These are phyloP conservation scores for Ptilonorhynchus violaceus DNA, from an alignment of 2,113 vertebrate genomes.

Conservation along the genomic window DNA sequence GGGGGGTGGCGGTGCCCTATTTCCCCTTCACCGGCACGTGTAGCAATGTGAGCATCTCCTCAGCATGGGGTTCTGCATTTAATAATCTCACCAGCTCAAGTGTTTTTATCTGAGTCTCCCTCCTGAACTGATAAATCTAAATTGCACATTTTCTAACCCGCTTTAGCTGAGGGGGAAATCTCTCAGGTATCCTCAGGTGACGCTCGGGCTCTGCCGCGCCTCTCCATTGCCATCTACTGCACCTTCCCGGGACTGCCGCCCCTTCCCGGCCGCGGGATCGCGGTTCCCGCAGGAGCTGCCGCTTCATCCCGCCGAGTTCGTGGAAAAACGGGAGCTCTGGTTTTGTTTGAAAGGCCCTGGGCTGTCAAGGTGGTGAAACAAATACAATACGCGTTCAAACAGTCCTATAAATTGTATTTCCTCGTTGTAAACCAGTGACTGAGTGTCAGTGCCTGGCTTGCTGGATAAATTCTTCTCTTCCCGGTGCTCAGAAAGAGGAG, in stretches of 20 bases:
- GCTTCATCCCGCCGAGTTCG: not conserved
- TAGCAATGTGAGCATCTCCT: constrained; percentile 27
- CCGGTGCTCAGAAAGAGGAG: not conserved
- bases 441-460: not conserved
- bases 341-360: not conserved
- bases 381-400: fast-evolving
- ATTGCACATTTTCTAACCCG: constrained; percentile 73
- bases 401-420: not conserved
- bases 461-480: not conserved
- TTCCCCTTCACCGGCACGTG: constrained; percentile 14
- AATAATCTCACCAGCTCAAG: constrained; percentile 71
- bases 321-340: not conserved
- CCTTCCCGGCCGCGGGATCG: not conserved
- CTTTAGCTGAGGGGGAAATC: constrained; percentile 63
- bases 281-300: not conserved
- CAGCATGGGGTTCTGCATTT: constrained; percentile 56
- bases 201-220: constrained; percentile 59
- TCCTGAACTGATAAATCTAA: constrained; percentile 74
- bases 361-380: not conserved
- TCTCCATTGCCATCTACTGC: constrained; percentile 78
- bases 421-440: not conserved
- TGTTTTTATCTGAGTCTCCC: constrained; percentile 71
- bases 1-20: fast-evolving
- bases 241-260: constrained; percentile 12
- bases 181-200: constrained; percentile 62